Evolutionary conservation across 92 coral and sea anemone genomes (phyloP).

Genomic region (Umimayanthus kanabou): DNA sequence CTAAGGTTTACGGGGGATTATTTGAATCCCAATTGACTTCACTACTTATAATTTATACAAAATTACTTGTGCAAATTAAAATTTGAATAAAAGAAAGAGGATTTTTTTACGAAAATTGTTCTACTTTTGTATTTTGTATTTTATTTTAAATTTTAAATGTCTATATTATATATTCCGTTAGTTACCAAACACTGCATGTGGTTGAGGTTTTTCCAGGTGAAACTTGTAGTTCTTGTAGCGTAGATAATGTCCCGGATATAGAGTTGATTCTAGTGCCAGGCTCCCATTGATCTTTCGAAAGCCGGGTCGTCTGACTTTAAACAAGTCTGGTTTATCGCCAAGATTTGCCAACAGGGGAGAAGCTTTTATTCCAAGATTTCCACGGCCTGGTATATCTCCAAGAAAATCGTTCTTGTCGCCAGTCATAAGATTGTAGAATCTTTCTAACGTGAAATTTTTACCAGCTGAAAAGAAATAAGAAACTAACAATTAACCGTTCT

Average conservation of each 20-base stretch:
- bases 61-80: too few species aligned
- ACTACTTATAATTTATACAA: neutral
- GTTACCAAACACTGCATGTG: slow-evolving; percentile 90
- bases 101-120: too few species aligned
- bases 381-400: slow-evolving; percentile 39
- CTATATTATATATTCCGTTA: neutral
- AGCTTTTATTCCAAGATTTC: slow-evolving; percentile 65
- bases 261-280: slow-evolving; percentile 79
- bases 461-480: slow-evolving; percentile 54
- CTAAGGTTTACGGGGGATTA: neutral
- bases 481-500: neutral
- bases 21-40: neutral
- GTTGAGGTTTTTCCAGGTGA: slow-evolving; percentile 80
- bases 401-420: slow-evolving; percentile 35
- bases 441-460: slow-evolving; percentile 65
- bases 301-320: slow-evolving; percentile 91
- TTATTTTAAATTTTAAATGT: too few species aligned
- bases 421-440: slow-evolving; percentile 47
- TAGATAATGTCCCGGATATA: slow-evolving; percentile 82
- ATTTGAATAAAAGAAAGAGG: too few species aligned
- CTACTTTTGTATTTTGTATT: too few species aligned
- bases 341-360: slow-evolving; percentile 56
- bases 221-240: slow-evolving; percentile 96
- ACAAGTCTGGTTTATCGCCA: slow-evolving; percentile 69
- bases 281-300: slow-evolving; percentile 82